These are phyloP conservation scores for Euura lappo DNA, from an alignment of 1,140 invertebrate genomes.

Conservation along the genomic window DNA sequence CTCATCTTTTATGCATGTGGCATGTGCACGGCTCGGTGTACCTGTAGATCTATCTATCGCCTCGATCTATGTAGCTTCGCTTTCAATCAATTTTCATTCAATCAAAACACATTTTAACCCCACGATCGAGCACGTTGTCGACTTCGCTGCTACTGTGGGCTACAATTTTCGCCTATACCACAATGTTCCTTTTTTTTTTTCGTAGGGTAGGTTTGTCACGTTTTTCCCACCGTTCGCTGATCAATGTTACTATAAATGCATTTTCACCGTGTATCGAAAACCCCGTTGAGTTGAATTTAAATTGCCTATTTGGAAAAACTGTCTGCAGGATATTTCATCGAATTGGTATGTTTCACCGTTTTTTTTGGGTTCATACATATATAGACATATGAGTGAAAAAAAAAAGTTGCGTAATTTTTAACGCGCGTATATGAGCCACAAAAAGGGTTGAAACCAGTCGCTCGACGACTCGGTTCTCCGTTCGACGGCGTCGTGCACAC, in stretches of 20 bases:
- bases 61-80: background rate
- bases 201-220: background rate
- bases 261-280: background rate
- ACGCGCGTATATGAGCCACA: background rate
- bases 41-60: no score
- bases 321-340: no score
- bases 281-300: background rate
- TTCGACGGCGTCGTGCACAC: slow-evolving; percentile 13
- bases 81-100: slow-evolving; percentile 7
- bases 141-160: background rate
- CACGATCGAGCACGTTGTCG: background rate
- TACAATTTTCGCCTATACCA: background rate
- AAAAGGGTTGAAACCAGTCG: background rate
- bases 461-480: background rate
- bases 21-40: background rate
- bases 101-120: background rate
- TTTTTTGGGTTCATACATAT: background rate
- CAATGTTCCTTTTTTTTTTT: background rate
- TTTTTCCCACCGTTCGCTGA: background rate
- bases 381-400: background rate
- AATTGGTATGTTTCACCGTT: background rate
- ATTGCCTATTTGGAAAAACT: background rate
- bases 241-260: background rate
- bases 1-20: background rate
- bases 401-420: background rate